These are phyloP conservation scores for Sorex araneus DNA, from an alignment of 2,113 vertebrate genomes.

Conservation along the genomic window DNA sequence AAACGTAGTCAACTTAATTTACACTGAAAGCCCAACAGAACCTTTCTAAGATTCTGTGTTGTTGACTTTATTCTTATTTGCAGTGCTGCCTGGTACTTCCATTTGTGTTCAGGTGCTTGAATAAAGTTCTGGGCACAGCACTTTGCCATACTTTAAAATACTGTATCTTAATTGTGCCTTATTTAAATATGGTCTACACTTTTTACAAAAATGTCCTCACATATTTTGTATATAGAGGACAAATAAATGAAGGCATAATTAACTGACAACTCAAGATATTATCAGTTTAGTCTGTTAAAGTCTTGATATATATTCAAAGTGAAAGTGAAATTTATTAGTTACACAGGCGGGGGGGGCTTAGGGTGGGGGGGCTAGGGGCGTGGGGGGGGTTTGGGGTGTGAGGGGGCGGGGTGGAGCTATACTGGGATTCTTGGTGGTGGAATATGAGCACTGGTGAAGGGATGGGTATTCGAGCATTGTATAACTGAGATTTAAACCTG, in stretches of 20 bases:
- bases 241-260: constrained; percentile 85
- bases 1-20: not conserved
- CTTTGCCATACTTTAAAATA: constrained; percentile 7
- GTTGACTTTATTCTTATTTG: constrained; percentile 36
- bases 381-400: no score
- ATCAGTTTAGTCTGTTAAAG: constrained; percentile 83
- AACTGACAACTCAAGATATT: constrained; percentile 87
- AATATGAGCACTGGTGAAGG: no score
- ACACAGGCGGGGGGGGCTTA: no score
- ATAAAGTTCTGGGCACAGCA: not conserved
- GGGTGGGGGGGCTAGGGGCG: no score
- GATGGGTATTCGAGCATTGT: no score
- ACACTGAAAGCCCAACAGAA: constrained; percentile 18
- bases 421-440: no score
- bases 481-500: no score
- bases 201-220: constrained; percentile 85
- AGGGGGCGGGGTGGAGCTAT: no score
- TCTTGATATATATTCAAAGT: constrained; percentile 82
- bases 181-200: constrained; percentile 88
- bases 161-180: constrained; percentile 84
- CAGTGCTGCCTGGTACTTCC: not conserved
- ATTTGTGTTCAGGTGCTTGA: not conserved
- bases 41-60: constrained; percentile 8
- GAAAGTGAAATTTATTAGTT: no score
- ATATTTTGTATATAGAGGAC: constrained; percentile 40